phyloP scores from a whole-genome alignment of 2,797 vertebrate species.

The Enteromius treurensis region DNA sequence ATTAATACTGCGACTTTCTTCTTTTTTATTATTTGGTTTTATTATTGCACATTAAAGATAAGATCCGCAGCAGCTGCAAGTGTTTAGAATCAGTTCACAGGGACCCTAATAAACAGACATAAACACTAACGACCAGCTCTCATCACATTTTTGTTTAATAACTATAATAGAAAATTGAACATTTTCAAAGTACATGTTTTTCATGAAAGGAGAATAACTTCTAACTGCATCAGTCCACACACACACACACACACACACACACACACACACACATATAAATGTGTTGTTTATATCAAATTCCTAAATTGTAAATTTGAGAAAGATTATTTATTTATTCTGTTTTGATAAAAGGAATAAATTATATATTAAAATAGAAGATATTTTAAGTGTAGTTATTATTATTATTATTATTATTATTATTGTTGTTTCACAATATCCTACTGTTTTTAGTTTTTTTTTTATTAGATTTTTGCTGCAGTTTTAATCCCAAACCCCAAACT shows the following conservation, averaged over 20 bases:
- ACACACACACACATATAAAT: background rate
- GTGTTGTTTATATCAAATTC: background rate
- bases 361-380: background rate
- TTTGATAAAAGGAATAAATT: background rate
- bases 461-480: background rate
- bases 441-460: background rate
- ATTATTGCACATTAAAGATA: conserved; percentile 14
- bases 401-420: background rate
- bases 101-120: conserved; percentile 70
- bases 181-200: background rate
- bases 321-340: background rate
- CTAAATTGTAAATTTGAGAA: background rate
- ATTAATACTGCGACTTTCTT: background rate
- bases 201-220: conserved; percentile 68
- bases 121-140: conserved; percentile 68
- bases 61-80: conserved; percentile 12
- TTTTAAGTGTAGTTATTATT: background rate
- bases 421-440: background rate
- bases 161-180: conserved; percentile 61
- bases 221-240: conserved; percentile 63
- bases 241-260: background rate
- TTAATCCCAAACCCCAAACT: background rate
- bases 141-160: conserved; percentile 56
- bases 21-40: background rate
- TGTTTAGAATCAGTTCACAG: conserved; percentile 57